Evolutionary conservation across 1,140 invertebrate species (phyloP).

Genomic region (Penaeus vannamei): DNA sequence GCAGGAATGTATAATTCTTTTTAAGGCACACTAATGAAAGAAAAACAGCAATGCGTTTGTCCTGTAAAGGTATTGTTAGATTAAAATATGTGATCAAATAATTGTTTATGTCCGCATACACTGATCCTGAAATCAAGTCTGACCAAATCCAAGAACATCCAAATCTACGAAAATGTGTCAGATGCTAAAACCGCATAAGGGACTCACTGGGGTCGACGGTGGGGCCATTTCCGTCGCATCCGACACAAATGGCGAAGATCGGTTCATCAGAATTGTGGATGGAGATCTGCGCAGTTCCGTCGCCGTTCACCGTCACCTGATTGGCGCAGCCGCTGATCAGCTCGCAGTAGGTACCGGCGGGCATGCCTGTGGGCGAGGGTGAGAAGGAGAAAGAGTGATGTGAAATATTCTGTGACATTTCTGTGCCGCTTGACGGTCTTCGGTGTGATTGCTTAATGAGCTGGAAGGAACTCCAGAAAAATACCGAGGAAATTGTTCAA

Average conservation of each 20-base stretch:
- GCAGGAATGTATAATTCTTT: not conserved
- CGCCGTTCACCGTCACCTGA: slow-evolving; percentile 69
- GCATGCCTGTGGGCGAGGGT: slow-evolving; percentile 69
- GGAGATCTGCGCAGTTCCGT: slow-evolving; percentile 68
- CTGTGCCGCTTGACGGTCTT: too few relatives aligned
- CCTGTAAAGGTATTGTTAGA: too few relatives aligned
- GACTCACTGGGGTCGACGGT: slow-evolving; percentile 70
- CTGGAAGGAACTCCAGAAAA: too few relatives aligned
- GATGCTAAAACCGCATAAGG: not conserved
- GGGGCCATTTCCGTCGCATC: slow-evolving; percentile 47
- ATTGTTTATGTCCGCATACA: too few relatives aligned
- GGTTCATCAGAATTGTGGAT: slow-evolving; percentile 66
- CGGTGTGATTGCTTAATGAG: too few relatives aligned
- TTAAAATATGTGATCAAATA: too few relatives aligned
- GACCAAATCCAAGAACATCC: too few relatives aligned
- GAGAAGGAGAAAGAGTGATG: not conserved
- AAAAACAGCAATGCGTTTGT: too few relatives aligned
- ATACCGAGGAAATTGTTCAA: too few relatives aligned
- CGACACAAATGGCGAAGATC: slow-evolving; percentile 69
- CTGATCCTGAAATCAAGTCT: too few relatives aligned
- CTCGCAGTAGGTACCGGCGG: slow-evolving; percentile 74
- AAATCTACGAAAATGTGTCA: too few relatives aligned
- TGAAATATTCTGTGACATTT: too few relatives aligned
- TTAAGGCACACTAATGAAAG: not conserved
- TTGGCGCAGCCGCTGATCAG: slow-evolving; percentile 67